Conservation (phyloP, 2,888 invertebrate genomes). For the Hypomecis punctinalis region DNA sequence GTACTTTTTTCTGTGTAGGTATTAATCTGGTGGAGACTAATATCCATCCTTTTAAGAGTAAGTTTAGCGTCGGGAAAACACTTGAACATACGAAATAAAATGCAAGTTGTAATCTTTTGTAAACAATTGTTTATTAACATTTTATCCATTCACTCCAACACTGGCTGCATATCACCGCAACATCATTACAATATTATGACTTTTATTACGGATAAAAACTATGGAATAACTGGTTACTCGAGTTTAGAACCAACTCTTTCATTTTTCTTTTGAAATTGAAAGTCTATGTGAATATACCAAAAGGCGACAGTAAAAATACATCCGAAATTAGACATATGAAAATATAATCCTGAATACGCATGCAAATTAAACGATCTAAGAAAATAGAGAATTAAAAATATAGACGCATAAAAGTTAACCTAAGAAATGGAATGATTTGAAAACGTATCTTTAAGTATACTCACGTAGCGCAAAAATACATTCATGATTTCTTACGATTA, state of each 20-base stretch:
- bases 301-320: conserved; percentile 59
- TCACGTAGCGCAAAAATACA: conserved; percentile 71
- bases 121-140: conserved; percentile 86
- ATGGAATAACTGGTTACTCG: conserved; percentile 75
- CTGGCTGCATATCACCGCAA: conserved; percentile 77
- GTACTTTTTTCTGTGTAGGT: too few species aligned
- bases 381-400: conserved; percentile 71
- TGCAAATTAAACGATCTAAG: conserved; percentile 72
- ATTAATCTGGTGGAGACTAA: too few species aligned
- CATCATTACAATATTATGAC: conserved; percentile 79
- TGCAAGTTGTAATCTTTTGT: conserved; percentile 77
- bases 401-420: conserved; percentile 63
- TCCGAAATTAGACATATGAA: conserved; percentile 56
- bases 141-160: conserved; percentile 67
- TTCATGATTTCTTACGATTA: conserved; percentile 65
- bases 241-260: conserved; percentile 71
- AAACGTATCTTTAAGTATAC: conserved; percentile 79
- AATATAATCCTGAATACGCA: conserved; percentile 62
- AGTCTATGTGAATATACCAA: conserved; percentile 80
- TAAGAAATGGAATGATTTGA: conserved; percentile 82
- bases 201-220: conserved; percentile 74
- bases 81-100: conserved; percentile 62
- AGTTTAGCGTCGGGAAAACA: background rate
- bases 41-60: too few species aligned
- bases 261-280: conserved; percentile 81